Percentiles rank a stretch among this genome's conserved stretches.
phyloP scores from a whole-genome alignment of 30 jellyfish, hydroid and myxozoan genomes.

The Turritopsis dohrnii region DNA sequence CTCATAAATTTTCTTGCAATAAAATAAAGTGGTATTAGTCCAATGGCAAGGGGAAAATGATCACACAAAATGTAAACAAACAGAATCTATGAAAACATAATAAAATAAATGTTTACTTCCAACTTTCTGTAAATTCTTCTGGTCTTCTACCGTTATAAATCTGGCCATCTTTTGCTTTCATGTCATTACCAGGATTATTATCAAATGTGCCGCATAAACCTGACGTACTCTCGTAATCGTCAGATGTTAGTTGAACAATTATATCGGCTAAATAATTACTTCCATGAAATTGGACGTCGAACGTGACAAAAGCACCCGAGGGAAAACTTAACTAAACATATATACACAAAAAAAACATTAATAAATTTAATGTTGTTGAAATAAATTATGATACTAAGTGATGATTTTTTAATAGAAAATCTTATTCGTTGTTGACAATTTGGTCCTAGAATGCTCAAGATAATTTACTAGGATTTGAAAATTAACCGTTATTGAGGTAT shows the following conservation, averaged over 20 bases:
- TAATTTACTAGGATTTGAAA: too few relatives aligned
- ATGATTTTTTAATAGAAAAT: too few relatives aligned
- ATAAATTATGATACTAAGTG: too few relatives aligned
- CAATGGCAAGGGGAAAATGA: too few relatives aligned
- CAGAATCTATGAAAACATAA: too few relatives aligned
- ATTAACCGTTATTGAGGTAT: too few relatives aligned
- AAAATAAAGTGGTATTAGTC: too few relatives aligned
- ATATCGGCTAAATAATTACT: constrained; percentile 47
- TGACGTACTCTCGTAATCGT: constrained; percentile 51
- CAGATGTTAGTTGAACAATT: constrained; percentile 64
- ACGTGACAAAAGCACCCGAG: constrained; percentile 71
- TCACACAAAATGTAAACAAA: background rate
- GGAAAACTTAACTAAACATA: constrained; percentile 62
- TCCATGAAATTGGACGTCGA: constrained; percentile 48
- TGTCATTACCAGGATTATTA: constrained; percentile 41
- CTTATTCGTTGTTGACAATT: too few relatives aligned
- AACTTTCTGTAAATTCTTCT: constrained; percentile 55
- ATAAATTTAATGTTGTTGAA: too few relatives aligned
- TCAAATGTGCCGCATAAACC: constrained; percentile 90
- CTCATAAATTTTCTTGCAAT: too few relatives aligned
- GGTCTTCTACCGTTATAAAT: constrained; percentile 25
- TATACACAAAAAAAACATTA: too few relatives aligned
- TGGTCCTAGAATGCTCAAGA: too few relatives aligned
- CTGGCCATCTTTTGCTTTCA: constrained; percentile 33
- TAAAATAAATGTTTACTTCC: constrained; percentile 47